A percentile compares a stretch with the other conserved stretches of the same genome.
Evolutionary conservation across 1,140 invertebrate genomes (phyloP).

Genomic region (Myzus persicae): DNA sequence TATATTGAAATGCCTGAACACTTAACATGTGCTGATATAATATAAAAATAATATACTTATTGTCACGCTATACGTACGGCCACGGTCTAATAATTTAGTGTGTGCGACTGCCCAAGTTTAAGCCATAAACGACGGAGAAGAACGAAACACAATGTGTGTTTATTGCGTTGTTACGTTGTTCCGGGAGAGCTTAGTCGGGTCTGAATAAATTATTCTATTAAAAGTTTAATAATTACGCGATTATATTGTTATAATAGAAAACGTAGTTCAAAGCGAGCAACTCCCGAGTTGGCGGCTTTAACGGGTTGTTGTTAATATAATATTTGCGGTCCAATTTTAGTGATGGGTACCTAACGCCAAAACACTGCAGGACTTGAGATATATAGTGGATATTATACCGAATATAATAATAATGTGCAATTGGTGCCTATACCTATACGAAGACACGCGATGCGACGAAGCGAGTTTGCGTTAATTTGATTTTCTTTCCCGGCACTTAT

Average conservation of each 20-base stretch:
- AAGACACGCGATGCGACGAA: neutral
- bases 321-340: neutral
- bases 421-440: neutral
- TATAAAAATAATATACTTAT: neutral
- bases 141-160: neutral
- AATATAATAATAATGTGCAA: neutral
- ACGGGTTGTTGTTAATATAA: neutral
- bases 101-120: neutral
- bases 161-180: neutral
- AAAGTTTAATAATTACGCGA: conserved; percentile 34
- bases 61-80: neutral
- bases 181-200: neutral
- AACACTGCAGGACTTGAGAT: neutral
- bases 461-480: neutral
- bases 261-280: neutral
- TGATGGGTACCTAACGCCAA: neutral
- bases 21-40: neutral
- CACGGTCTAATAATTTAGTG: neutral
- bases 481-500: neutral
- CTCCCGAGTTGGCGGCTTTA: neutral
- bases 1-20: neutral
- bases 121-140: neutral
- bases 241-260: conserved; percentile 15
- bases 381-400: neutral
- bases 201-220: conserved; percentile 13